Base-by-base conservation (phyloP, 1,140 invertebrate species). In the Drosophila nebulosa region DNA sequence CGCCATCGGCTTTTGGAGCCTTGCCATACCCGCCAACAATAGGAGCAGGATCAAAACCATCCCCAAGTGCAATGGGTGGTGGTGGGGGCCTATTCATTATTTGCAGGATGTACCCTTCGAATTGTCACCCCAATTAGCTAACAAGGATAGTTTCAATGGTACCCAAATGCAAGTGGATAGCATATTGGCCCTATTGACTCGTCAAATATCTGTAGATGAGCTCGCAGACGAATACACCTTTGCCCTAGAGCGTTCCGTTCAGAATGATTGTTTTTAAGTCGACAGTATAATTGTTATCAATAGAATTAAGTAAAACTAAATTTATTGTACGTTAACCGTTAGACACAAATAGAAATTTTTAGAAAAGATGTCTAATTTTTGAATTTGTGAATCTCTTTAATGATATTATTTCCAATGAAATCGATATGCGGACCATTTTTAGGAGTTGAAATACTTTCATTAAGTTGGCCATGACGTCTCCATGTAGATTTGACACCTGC, bases 31-130 rank as follows among this genome's bases (percentile, higher is more conserved):
- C 85, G 16, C 72, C 78, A 22, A n/a, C n/a, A 9, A 22, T 12
- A 5, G 53, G 32, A 22, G 46, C 18, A 4, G 30, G 26, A 0
- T 46, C 39, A 3, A 46, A 46, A 46, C 7, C 7, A 21, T 9
- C 39, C 18, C 16, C 39, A 1, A 30, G 32, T n/a, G 32, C 21
- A 4, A 6, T 53, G 0, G 56, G 51, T n/a, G 26, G 24, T n/a
- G 57, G 46, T 27, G 7, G 32, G 57, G 62, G 6, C 85, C 86
- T 46, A 61, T 73, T 18, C 77, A 81, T 27, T 91, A 91, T 68
- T 52, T 91, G 32, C 89, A 91, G 51, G 90, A 89, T 59, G 79
- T 91, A 65, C 90, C 90, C 5, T 91, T 91, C n/a, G 68, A 90
- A 51, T 59, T 91, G 26, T 79, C 90, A 3, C 90, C 90, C 0